Evolutionary conservation across 1,140 invertebrate genomes (phyloP).

Genomic region (Odontomachus brunneus): DNA sequence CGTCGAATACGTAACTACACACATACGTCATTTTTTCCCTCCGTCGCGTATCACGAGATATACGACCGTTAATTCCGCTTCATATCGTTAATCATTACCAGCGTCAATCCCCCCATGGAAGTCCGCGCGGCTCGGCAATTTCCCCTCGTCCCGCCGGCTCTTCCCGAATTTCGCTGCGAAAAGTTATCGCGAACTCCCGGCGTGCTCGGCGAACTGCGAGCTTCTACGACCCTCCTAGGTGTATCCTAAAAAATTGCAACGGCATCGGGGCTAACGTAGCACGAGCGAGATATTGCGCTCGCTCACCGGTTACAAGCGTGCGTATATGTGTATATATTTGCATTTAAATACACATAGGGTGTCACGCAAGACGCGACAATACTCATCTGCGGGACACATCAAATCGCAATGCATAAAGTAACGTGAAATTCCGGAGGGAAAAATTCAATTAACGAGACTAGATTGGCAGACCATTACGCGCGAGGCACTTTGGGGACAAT

Average conservation of each 20-base stretch:
- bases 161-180: neutral
- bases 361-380: too few species aligned
- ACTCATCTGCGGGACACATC: too few species aligned
- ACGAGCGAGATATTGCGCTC: slow-evolving; percentile 38
- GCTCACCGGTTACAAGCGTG: neutral
- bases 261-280: slow-evolving; percentile 1
- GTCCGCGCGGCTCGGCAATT: neutral
- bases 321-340: too few species aligned
- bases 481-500: too few species aligned
- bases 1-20: neutral
- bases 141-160: neutral
- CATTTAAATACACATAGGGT: too few species aligned
- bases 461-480: too few species aligned
- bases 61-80: slow-evolving; percentile 3
- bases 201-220: slow-evolving; percentile 7
- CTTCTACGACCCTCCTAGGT: neutral
- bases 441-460: too few species aligned
- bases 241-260: slow-evolving; percentile 44
- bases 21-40: neutral
- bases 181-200: slow-evolving; percentile 15
- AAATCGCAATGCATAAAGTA: too few species aligned
- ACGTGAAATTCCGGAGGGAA: too few species aligned
- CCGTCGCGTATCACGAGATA: neutral
- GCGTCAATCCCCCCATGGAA: neutral
- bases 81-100: neutral